phyloP scores from a whole-genome alignment of 2,888 invertebrate genomes.

The Trissolcus japonicus region DNA sequence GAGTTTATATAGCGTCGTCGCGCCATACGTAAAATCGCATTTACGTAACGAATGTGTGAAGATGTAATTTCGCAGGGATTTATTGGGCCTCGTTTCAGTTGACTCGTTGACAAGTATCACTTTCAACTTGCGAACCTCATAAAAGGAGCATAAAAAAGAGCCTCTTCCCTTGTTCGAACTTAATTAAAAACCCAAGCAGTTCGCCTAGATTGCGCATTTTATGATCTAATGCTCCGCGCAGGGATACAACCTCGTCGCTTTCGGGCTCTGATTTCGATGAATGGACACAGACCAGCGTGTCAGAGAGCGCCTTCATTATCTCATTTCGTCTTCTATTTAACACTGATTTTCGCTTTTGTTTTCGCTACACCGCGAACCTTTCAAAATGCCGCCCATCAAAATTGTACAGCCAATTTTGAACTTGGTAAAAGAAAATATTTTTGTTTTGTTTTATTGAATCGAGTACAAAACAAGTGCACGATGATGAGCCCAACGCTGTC shows the following conservation, averaged over 20 bases:
- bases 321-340: slow-evolving; percentile 39
- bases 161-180: slow-evolving; percentile 44
- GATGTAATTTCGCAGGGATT: slow-evolving; percentile 19
- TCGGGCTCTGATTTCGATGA: slow-evolving; percentile 15
- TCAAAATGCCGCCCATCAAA: slow-evolving; percentile 13
- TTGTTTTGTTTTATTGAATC: too few species aligned
- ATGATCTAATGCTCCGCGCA: slow-evolving; percentile 33
- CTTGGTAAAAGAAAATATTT: too few species aligned
- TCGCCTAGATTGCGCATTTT: slow-evolving; percentile 42
- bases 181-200: slow-evolving; percentile 37
- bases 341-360: slow-evolving; percentile 22
- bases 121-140: slow-evolving; percentile 25
- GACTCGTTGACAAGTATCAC: slow-evolving; percentile 44
- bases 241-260: too few species aligned
- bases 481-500: too few species aligned
- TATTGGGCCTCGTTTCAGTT: slow-evolving; percentile 40
- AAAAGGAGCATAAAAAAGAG: slow-evolving; percentile 37
- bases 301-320: slow-evolving; percentile 41
- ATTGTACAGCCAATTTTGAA: too few species aligned
- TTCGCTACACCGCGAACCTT: background rate
- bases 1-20: slow-evolving; percentile 17
- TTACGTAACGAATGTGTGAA: slow-evolving; percentile 45
- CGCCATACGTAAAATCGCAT: slow-evolving; percentile 55
- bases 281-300: slow-evolving; percentile 33
- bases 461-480: too few species aligned